Base-by-base conservation (phyloP, 2,888 invertebrate genomes). In the Polydrusus tereticollis region DNA sequence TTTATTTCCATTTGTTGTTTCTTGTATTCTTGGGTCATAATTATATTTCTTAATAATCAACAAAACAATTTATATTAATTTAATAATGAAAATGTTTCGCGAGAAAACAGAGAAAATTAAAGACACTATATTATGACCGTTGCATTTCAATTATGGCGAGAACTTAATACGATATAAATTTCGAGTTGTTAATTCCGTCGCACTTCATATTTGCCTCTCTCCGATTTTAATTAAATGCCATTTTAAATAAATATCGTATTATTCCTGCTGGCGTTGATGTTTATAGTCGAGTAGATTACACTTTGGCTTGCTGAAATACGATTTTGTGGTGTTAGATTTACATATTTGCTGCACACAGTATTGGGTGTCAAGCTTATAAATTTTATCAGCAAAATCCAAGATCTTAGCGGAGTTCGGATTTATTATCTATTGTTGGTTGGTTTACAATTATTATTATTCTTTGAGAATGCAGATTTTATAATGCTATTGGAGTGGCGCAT, bases 221-320 rank as follows among this genome's bases (percentile, higher is more conserved):
- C 59, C 52, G 52, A 59, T 74, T 74, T 72, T 75, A 76, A 77
- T 77, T 76, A 77, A 73, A 77, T 68, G 26, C 69, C 26, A 47
- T 69, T 63, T 57, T 41, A 57, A 57, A 63, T 64, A 64, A 50
- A 52, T 36, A 36, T 47, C 21, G 12, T 64, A 18, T 23, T 18
- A 29, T 60, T 29, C 16, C 26, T 41, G 41, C 21, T 29, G n/a
- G 41, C 16, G n/a, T 20, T 14, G 26, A 41, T 45, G 45, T 60
- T 43, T 60, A 45, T 60, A 45, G n/a, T 60, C 60, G 14, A 26
- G 45, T 18, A 20, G 1, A 41, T 41, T 36, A 12, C 36, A 33
- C 57, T 29, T 57, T 29, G n/a, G 29, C 10, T 6, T 26, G 26
- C 26, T 18, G 20, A 55, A 20, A 45, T 45, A 20, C 45, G 47